Percentiles rank a stretch among this genome's conserved stretches.
These are phyloP conservation scores for Malacoctenus gilli DNA, from an alignment of 2,797 vertebrate species.

Conservation along the genomic window DNA sequence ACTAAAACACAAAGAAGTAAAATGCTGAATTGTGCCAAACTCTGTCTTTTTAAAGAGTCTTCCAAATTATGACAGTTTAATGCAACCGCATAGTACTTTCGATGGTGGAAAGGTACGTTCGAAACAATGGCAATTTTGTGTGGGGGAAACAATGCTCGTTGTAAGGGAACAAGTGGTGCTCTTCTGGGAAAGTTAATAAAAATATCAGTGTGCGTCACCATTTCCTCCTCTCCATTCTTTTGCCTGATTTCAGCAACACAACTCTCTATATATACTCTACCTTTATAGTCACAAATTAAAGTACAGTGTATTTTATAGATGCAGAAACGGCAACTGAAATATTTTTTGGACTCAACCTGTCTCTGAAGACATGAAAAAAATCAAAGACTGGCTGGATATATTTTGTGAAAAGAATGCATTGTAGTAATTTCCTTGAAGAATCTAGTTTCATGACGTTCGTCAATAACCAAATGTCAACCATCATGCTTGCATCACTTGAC, in stretches of 20 bases:
- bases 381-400: too few relatives aligned
- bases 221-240: conserved; percentile 21
- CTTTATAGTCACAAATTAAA: too few relatives aligned
- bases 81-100: conserved; percentile 10
- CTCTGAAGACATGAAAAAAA: too few relatives aligned
- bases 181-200: conserved; percentile 61
- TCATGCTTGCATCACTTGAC: too few relatives aligned
- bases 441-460: too few relatives aligned
- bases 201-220: conserved; percentile 38
- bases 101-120: conserved; percentile 11
- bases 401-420: too few relatives aligned
- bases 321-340: too few relatives aligned
- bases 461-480: too few relatives aligned
- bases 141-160: conserved; percentile 28
- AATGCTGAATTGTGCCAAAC: conserved; percentile 42
- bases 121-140: conserved; percentile 21
- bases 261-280: too few relatives aligned
- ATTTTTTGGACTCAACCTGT: too few relatives aligned
- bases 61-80: conserved; percentile 10
- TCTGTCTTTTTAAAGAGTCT: conserved; percentile 9
- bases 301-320: too few relatives aligned
- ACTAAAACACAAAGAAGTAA: conserved; percentile 1
- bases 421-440: too few relatives aligned
- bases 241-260: conserved; percentile 27
- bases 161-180: conserved; percentile 45